A percentile compares a stretch with the other conserved stretches of the same genome.
These are phyloP conservation scores for Pentalonia nigronervosa DNA, from an alignment of 1,140 invertebrate genomes.

Conservation along the genomic window DNA sequence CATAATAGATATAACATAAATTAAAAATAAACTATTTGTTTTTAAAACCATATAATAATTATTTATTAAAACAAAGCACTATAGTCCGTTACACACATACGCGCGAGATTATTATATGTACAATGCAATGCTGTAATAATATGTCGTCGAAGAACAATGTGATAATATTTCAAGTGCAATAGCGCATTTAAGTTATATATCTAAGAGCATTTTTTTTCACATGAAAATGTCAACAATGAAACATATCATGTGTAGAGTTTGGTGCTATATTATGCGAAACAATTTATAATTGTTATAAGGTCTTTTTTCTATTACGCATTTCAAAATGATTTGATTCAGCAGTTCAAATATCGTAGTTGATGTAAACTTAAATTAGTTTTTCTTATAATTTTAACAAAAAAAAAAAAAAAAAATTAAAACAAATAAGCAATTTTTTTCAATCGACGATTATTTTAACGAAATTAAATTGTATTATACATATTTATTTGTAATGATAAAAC, in stretches of 20 bases:
- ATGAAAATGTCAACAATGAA: not conserved
- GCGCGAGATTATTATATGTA: not conserved
- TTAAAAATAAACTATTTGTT: slow-evolving; percentile 3
- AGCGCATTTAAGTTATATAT: not conserved
- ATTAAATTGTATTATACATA: not conserved
- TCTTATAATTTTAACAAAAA: not conserved
- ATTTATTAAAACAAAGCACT: not conserved
- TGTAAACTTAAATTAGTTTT: not conserved
- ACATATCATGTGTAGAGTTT: not conserved
- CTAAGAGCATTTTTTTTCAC: not conserved
- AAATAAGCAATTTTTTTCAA: not conserved
- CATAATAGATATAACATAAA: not conserved
- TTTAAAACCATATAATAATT: not conserved
- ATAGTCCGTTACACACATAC: not conserved
- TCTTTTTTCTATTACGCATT: not conserved
- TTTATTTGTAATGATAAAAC: not conserved
- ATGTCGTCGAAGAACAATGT: not conserved
- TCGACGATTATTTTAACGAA: not conserved
- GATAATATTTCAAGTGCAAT: not conserved
- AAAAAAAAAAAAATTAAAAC: not conserved
- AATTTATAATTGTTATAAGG: not conserved
- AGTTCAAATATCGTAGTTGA: not conserved
- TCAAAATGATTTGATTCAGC: not conserved
- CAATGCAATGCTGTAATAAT: not conserved
- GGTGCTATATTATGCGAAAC: not conserved